Base-by-base conservation (phyloP, 2,797 vertebrate genomes). In the Lophura swinhoii region DNA sequence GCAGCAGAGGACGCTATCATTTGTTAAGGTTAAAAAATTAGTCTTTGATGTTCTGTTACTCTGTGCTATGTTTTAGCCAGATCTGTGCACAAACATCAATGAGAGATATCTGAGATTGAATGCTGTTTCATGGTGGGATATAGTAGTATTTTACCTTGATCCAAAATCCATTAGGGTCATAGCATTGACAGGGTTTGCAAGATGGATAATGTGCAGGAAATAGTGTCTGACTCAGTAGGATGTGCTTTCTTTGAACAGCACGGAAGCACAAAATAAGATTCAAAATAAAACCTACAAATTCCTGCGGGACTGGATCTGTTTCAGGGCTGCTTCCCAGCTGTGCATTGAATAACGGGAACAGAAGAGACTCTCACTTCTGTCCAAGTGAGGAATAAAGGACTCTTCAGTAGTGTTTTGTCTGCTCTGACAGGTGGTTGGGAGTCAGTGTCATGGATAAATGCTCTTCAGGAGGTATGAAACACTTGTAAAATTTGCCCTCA, bases 1-100 rank as follows among this genome's bases (percentile, higher is more conserved):
- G 31, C 87, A 90, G 85, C 83, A 79, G 95, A 83, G 92, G 77
- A 68, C 55, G 26, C n/a, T 84, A 46, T 2, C 80, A 49, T 85
- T 58, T 8, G 12, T 46, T 21, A 17, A 56, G 72, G 59, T 58
- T 88, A 59, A 90, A 85, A 82, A 66, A 35, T 69, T 48, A 78
- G 73, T 64, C 76, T 84, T 82, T 91, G 79, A 43, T 23, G 76
- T 35, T 78, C n/a, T 90, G 44, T 80, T 87, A 26, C 44, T 75
- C n/a, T 39, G 4, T 53, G 67, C 23, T 83, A 33, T 83, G n/a
- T 91, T 93, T 90, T 72, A 91, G 85, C 64, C 51, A 16, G 28
- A 28, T 66, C 23, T 81, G 63, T 56, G 85, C 76, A 63, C 69
- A 93, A 2, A 11, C 51, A 51, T 78, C 0, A 3, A 63, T 12